A percentile compares a stretch with the other conserved stretches of the same genome.
phyloP scores from a whole-genome alignment of 2,113 vertebrate genomes.

The Pampusana beccarii region DNA sequence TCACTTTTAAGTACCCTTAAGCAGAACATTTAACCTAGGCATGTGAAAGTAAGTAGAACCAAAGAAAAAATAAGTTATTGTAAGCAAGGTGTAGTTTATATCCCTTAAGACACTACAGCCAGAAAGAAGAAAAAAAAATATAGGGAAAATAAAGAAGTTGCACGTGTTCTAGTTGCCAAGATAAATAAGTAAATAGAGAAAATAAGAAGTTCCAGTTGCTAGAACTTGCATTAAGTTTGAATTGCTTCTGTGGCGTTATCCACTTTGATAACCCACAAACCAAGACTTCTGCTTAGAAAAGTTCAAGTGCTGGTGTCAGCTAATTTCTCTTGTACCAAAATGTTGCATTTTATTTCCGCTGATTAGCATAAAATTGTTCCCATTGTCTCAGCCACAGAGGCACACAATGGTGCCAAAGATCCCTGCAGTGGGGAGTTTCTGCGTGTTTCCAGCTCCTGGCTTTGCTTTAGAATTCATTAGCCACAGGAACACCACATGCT shows the following conservation, averaged over 20 bases:
- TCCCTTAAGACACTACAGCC: not conserved
- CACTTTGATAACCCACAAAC: not conserved
- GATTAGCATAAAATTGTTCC: slow-evolving; percentile 95
- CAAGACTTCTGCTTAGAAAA: not conserved
- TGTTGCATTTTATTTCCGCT: slow-evolving; percentile 81
- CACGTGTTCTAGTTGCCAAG: not conserved
- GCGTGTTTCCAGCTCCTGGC: slow-evolving; percentile 17
- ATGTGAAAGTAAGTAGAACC: not conserved
- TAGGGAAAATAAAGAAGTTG: not conserved
- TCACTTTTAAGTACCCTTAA: slow-evolving; percentile 45
- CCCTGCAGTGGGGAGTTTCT: slow-evolving; percentile 74
- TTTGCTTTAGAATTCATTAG: slow-evolving; percentile 30
- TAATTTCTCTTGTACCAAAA: slow-evolving; percentile 75
- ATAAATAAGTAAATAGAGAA: not conserved
- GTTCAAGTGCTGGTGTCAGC: slow-evolving; percentile 23
- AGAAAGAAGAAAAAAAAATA: not conserved
- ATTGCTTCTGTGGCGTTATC: not conserved
- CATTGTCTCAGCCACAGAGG: slow-evolving; percentile 82
- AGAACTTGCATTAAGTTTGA: not conserved
- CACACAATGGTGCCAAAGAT: slow-evolving; percentile 82
- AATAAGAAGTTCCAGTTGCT: not conserved
- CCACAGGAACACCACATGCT: not conserved
- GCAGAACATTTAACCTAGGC: not conserved
- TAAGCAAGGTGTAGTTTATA: not conserved
- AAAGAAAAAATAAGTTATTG: not conserved